These are phyloP conservation scores for Drosophila subquinaria DNA, from an alignment of 2,888 invertebrate genomes.

Conservation along the genomic window DNA sequence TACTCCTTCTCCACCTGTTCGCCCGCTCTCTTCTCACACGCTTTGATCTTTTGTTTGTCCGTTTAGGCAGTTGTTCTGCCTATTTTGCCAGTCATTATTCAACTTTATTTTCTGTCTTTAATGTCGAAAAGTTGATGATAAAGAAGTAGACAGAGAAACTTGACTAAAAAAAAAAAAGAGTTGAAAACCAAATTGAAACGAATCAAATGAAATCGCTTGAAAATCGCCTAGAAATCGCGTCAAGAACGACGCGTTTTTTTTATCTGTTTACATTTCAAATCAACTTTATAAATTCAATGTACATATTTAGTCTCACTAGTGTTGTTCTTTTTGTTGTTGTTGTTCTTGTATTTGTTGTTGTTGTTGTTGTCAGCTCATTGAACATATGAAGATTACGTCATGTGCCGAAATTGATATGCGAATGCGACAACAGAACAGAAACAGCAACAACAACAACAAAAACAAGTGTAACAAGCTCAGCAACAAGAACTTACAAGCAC, in stretches of 20 bases:
- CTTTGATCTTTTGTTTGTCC: constrained; percentile 18
- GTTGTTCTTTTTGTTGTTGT: constrained; percentile 12
- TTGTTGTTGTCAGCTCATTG: constrained; percentile 55
- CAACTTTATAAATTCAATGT: constrained; percentile 52
- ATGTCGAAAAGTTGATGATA: constrained; percentile 2
- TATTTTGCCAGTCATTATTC: constrained; percentile 44
- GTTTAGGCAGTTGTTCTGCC: constrained; percentile 30
- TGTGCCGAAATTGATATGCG: constrained; percentile 79
- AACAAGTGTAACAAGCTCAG: constrained; percentile 43
- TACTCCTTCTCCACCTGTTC: not conserved
- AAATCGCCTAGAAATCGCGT: constrained; percentile 34
- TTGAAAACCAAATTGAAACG: not conserved
- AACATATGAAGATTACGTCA: constrained; percentile 79
- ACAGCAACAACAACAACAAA: constrained; percentile 32
- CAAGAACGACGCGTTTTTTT: constrained; percentile 22
- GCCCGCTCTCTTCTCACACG: not conserved
- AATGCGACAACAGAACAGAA: constrained; percentile 52
- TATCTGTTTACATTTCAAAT: constrained; percentile 60
- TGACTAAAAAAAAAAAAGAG: not conserved
- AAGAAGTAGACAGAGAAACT: not conserved
- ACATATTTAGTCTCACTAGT: constrained; percentile 32
- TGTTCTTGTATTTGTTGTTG: constrained; percentile 42
- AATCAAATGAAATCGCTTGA: constrained; percentile 8
- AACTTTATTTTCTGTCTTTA: constrained; percentile 11
- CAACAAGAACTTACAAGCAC: constrained; percentile 38